These are phyloP conservation scores for Dolichopus griseipennis DNA, from an alignment of 2,888 invertebrate genomes.

Conservation along the genomic window DNA sequence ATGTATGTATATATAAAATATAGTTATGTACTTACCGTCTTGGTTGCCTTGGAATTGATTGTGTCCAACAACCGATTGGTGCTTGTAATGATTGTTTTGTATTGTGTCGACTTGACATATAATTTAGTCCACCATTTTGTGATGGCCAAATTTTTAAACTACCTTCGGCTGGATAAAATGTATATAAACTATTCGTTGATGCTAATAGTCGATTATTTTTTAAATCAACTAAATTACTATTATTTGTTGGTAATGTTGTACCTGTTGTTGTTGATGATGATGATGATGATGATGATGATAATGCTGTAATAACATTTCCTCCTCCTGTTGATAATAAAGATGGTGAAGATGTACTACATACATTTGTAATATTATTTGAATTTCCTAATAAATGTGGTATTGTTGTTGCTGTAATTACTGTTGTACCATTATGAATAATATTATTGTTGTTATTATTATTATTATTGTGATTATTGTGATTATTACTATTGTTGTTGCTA, in stretches of 20 bases:
- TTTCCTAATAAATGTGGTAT: background rate
- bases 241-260: constrained; percentile 28
- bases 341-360: constrained; percentile 13
- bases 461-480: background rate
- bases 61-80: constrained; percentile 42
- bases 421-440: background rate
- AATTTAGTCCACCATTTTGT: constrained; percentile 41
- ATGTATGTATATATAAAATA: background rate
- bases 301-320: constrained; percentile 17
- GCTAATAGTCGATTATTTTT: constrained; percentile 28
- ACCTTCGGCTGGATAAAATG: constrained; percentile 43
- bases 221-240: constrained; percentile 26
- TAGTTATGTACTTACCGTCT: constrained; percentile 38
- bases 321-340: constrained; percentile 22
- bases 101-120: constrained; percentile 37
- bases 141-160: constrained; percentile 43
- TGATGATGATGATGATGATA: constrained; percentile 15
- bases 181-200: constrained; percentile 41
- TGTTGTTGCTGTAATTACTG: background rate
- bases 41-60: constrained; percentile 43
- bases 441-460: background rate
- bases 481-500: background rate
- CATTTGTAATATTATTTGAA: background rate
- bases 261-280: constrained; percentile 25
- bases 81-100: constrained; percentile 41